Base-by-base conservation (phyloP, 2,888 invertebrate species). In the Drosophila leonis region DNA sequence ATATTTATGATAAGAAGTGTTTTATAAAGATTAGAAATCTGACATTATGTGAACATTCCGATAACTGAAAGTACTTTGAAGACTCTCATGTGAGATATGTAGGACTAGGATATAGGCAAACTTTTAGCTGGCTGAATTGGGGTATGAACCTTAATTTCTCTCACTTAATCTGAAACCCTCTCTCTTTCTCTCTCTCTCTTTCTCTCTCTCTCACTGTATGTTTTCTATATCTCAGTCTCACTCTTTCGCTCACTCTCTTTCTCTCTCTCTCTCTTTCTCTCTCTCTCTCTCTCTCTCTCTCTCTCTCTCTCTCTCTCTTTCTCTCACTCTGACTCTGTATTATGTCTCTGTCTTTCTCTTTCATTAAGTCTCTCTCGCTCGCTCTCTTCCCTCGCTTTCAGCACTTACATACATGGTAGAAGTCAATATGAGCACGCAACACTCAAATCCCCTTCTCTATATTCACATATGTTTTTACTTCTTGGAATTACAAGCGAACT, bases 401-500 rank as follows among this genome's bases (percentile, higher is more conserved):
- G 7, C 10, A 18, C 13, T 29, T 15, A n/a, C 29, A 39, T 46
- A 24, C 24, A n/a, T n/a, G n/a, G n/a, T 37, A 7, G 5, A 46
- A 63, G 35, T 62, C 3, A 41, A 48, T 33, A 20, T 39, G 39
- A 9, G n/a, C 49, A 61, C 68, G 64, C 55, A 73, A 63, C 44
- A 59, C 62, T 48, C 44, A 46, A 52, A 51, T 20, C 20, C 27
- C 60, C 10, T 4, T n/a, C 44, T 18, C 31, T 55, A 29, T 48
- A 18, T 49, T 33, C 54, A 33, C 24, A 56, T 49, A 48, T 48
- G 70, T 59, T 55, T 39, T 42, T 27, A 12, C n/a, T 65, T 60
- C 55, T 54, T 61, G 59, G 42, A 52, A 65, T 80, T 76, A 72
- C 69, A 79, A 55, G 46, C n/a, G 35, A 49, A 31, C 33, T 13